Percentiles rank a stretch among this genome's conserved stretches.
phyloP scores from a whole-genome alignment of 2,113 vertebrate species.

The Platichthys flesus region DNA sequence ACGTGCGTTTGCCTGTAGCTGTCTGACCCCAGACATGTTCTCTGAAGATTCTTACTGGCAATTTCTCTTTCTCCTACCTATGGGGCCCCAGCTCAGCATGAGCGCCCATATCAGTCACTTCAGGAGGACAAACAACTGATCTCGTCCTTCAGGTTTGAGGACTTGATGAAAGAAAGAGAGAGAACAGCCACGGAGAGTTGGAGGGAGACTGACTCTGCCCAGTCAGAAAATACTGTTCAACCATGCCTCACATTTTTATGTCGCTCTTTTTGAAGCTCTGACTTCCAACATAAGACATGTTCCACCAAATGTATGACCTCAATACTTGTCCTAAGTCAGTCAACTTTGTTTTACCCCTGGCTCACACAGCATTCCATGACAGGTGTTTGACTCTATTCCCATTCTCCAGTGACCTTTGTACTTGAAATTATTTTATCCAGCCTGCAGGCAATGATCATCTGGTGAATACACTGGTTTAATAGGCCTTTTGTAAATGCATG shows the following conservation, averaged over 20 bases:
- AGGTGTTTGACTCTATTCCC: constrained; percentile 38
- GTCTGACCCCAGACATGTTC: neutral
- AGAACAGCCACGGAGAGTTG: neutral
- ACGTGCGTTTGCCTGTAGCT: neutral
- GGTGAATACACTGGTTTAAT: constrained; percentile 59
- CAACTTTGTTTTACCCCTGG: constrained; percentile 15
- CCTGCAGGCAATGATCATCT: constrained; percentile 70
- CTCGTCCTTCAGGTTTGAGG: constrained; percentile 1
- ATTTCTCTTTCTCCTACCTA: neutral
- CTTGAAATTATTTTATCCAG: constrained; percentile 71
- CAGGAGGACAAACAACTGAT: neutral
- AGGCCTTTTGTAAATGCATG: constrained; percentile 41
- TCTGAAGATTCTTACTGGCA: neutral
- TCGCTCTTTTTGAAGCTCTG: neutral
- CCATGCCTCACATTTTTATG: neutral
- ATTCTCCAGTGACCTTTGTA: constrained; percentile 55
- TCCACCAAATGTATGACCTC: neutral
- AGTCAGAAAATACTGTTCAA: neutral
- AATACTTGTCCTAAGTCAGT: neutral
- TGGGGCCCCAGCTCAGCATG: neutral
- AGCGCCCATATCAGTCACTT: neutral
- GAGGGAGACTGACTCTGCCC: neutral
- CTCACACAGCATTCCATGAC: constrained; percentile 5
- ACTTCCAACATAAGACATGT: neutral
- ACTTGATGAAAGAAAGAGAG: neutral